Evolutionary conservation across 2,113 vertebrate species (phyloP).

Genomic region (Dunckerocampus dactyliophorus): DNA sequence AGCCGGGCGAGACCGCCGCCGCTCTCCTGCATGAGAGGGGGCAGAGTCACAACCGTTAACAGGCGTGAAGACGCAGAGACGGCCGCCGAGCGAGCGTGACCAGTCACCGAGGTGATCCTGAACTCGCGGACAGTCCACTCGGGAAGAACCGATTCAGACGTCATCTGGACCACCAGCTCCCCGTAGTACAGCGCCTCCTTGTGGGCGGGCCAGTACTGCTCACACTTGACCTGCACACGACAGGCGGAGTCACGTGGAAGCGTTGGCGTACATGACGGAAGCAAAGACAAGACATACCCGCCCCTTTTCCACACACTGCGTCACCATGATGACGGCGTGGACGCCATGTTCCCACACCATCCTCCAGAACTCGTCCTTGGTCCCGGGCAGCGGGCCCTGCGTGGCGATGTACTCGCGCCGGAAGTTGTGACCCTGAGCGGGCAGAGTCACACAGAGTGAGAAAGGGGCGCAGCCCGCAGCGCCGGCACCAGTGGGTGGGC

Average conservation of each 20-base stretch:
- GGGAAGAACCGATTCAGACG: conserved; percentile 88
- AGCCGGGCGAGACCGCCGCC: conserved; percentile 75
- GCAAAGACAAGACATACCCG: conserved; percentile 75
- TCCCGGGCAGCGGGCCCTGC: conserved; percentile 93
- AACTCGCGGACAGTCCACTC: conserved; percentile 98
- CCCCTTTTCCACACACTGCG: conserved; percentile 93
- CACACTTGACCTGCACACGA: conserved; percentile 88
- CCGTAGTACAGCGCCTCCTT: conserved; percentile 91
- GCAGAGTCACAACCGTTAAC: background rate
- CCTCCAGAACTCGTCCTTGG: conserved; percentile 98
- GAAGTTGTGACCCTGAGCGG: conserved; percentile 85
- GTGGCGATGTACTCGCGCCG: conserved; percentile 92
- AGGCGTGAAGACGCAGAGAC: no score
- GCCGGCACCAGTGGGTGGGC: background rate
- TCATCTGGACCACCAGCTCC: conserved; percentile 90
- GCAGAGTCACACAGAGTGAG: background rate
- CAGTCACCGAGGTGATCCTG: conserved; percentile 79
- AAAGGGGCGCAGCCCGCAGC: no score
- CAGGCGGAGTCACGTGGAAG: background rate
- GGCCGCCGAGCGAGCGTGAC: background rate
- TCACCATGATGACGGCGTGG: conserved; percentile 95
- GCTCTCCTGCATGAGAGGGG: conserved; percentile 77
- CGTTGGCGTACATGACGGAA: background rate
- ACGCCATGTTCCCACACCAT: conserved; percentile 97
- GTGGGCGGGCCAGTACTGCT: conserved; percentile 94